Conservation (phyloP, 1,140 invertebrate genomes). For the Geopemphigus sp. region DNA sequence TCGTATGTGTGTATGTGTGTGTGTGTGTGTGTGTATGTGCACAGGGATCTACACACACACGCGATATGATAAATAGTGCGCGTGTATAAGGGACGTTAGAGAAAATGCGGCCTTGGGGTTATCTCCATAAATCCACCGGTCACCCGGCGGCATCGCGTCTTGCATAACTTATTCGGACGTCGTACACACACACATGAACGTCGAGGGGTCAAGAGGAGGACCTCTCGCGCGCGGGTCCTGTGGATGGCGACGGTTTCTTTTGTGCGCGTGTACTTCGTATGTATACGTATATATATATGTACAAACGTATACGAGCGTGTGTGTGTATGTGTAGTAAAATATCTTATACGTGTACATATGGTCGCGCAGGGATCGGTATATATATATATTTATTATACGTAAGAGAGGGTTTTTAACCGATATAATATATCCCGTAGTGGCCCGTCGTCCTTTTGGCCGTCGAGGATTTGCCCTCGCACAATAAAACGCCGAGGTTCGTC, state of each 20-base stretch:
- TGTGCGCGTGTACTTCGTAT: not conserved
- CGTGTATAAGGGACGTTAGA: not conserved
- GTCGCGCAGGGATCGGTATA: not conserved
- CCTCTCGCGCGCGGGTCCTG: not conserved
- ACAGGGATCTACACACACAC: not conserved
- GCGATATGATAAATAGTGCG: conserved; percentile 17
- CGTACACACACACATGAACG: conserved; percentile 7
- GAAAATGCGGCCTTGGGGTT: conserved; percentile 25
- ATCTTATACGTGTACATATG: conserved; percentile 25
- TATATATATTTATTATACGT: too few species aligned
- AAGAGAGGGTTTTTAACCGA: conserved; percentile 29
- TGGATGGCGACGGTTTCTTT: conserved; percentile 20
- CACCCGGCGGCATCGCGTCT: conserved; percentile 25
- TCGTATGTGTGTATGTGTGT: not conserved
- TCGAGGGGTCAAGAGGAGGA: conserved; percentile 36
- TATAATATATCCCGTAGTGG: conserved; percentile 25
- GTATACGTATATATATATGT: not conserved
- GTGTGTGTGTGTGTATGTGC: not conserved
- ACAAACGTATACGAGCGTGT: too few species aligned
- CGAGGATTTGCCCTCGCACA: too few species aligned
- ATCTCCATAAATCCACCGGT: conserved; percentile 45
- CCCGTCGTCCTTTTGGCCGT: not conserved
- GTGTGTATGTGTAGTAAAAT: not conserved
- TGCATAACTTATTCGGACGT: conserved; percentile 41
- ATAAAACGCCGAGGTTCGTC: not conserved